Evolutionary conservation across 2,113 vertebrate species (phyloP).

Genomic region (Cephalopholis sonnerati): DNA sequence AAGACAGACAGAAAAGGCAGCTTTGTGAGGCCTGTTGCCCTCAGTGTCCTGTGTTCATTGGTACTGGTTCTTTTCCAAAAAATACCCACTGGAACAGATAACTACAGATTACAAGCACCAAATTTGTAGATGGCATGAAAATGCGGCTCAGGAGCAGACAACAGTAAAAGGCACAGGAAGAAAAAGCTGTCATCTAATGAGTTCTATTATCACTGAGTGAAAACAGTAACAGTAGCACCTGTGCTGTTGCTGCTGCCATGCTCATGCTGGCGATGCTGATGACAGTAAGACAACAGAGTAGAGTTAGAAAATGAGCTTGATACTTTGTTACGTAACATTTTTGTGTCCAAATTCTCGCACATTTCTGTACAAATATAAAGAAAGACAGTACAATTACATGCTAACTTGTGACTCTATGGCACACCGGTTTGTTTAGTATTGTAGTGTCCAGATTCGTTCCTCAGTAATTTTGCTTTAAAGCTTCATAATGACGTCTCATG

Average conservation of each 20-base stretch:
- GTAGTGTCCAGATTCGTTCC: background rate
- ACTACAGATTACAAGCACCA: background rate
- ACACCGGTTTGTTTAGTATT: background rate
- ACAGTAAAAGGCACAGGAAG: background rate
- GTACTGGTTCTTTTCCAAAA: background rate
- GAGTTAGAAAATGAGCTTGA: background rate
- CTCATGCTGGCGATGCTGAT: background rate
- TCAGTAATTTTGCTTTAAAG: background rate
- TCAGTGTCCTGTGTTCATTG: background rate
- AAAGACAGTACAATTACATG: background rate
- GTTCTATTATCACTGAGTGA: background rate
- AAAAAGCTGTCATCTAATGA: background rate
- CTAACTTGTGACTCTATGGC: background rate
- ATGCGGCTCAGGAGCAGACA: background rate
- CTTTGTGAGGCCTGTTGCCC: background rate
- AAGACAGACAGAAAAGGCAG: background rate
- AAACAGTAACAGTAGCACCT: background rate
- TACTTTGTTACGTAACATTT: too few relatives aligned
- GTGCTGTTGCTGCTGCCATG: background rate
- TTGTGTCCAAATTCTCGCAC: too few relatives aligned
- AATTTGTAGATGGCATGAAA: background rate
- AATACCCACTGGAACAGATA: background rate
- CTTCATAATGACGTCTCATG: background rate
- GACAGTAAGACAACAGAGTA: background rate
- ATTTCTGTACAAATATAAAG: too few relatives aligned